Base-by-base conservation (phyloP, 2,113 vertebrate species). In the Ardeotis arabs region DNA sequence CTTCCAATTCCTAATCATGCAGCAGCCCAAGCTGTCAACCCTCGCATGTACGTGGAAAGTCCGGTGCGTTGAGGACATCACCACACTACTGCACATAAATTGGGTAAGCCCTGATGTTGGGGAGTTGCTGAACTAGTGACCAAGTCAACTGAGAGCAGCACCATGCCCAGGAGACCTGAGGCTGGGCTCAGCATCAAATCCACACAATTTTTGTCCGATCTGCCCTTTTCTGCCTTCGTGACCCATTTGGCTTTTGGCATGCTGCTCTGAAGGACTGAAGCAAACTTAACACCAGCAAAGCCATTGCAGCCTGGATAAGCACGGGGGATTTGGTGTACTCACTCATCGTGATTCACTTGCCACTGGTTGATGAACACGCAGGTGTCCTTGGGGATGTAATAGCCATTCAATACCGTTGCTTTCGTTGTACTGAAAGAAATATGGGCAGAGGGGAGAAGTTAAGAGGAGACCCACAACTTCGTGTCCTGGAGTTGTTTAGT, bases 351-450 rank as follows among this genome's bases (percentile, higher is more conserved):
- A 96, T 99, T 99, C 93, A 99, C 97, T 83, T 99, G 99, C 99
- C 99, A 99, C 97, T 99, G 99, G 97, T 99, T 99, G 96, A 99
- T 94, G 79, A 99, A 99, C 88, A 99, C 97, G 5, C 99, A 99
- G 9, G 97, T 98, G 79, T 98, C 97, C 97, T 99, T 99, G 24
- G 99, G 99, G 91, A 99, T 99, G 93, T 98, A 99, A 87, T 97
- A 99, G 45, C 99, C 99, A 0, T 98, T 98, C 74, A 99, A 86
- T 11, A 59, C 98, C 0, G 99, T 99, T 17, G 98, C 97, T 96
- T 97, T 99, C 1, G 98, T 98, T 0, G 99, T 98, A 78, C 99
- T 99, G 95, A n/a, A 97, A 97, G 82, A 52, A 33, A 37, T 4
- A 5, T 0, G 10, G 50, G 25, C 2, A 6, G 41, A 56, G 23